Percentiles rank a stretch among this genome's conserved stretches.
Conservation (phyloP, 2,797 vertebrate genomes). For the Parauchenoglanis punctatus region DNA sequence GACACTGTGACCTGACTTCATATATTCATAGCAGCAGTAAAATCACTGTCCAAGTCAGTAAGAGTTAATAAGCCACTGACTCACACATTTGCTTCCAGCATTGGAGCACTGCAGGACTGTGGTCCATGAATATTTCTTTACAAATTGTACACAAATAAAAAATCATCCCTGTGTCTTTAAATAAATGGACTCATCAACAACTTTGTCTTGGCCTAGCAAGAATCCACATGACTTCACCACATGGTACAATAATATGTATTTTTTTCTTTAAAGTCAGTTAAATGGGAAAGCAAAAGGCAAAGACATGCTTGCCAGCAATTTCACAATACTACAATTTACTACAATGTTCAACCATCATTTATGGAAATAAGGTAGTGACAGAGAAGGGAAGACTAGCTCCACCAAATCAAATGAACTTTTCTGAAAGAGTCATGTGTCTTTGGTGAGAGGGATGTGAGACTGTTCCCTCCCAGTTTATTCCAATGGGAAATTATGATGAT, state of each 20-base stretch:
- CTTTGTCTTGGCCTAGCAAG: background rate
- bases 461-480: background rate
- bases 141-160: background rate
- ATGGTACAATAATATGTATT: background rate
- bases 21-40: conserved; percentile 1
- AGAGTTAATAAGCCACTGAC: background rate
- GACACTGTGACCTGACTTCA: conserved; percentile 1
- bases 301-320: background rate
- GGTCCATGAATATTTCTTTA: background rate
- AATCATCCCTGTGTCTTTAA: background rate
- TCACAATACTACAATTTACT: background rate
- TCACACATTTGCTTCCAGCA: conserved; percentile 5
- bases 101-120: background rate
- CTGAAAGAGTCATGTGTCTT: background rate
- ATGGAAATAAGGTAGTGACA: background rate
- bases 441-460: background rate
- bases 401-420: background rate
- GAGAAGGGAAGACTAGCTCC: background rate
- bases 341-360: background rate
- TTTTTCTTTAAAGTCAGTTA: background rate
- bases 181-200: background rate
- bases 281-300: background rate
- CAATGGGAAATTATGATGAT: background rate
- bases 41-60: conserved; percentile 12
- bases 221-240: background rate